Conservation (phyloP, 1,140 invertebrate species). For the Drosophila mojavensis region DNA sequence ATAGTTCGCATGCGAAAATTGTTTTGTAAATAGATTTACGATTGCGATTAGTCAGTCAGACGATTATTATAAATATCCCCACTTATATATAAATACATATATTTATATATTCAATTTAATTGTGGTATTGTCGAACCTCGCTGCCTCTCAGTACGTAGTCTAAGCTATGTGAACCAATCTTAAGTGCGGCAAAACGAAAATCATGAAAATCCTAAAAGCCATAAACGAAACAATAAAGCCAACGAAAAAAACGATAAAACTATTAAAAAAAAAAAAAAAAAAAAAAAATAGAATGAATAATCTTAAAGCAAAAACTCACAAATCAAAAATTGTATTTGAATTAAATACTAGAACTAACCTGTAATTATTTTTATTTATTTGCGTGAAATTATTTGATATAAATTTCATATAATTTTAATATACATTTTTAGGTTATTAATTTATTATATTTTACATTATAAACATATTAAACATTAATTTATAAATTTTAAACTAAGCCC, state of each 20-base stretch:
- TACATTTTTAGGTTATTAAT: conserved; percentile 67
- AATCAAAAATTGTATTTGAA: conserved; percentile 69
- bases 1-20: conserved; percentile 51
- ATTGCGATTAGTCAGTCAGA: conserved; percentile 33
- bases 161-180: conserved; percentile 53
- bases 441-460: conserved; percentile 54
- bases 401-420: conserved; percentile 25
- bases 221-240: conserved; percentile 47
- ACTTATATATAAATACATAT: conserved; percentile 15
- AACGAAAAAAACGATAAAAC: conserved; percentile 41
- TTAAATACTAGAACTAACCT: conserved; percentile 49
- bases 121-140: conserved; percentile 71
- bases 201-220: conserved; percentile 11
- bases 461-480: conserved; percentile 52
- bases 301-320: conserved; percentile 43
- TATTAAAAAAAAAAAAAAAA: conserved; percentile 12
- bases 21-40: conserved; percentile 59
- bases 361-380: conserved; percentile 63
- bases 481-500: conserved; percentile 48
- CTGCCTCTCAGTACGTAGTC: conserved; percentile 79
- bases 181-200: conserved; percentile 25
- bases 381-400: conserved; percentile 63
- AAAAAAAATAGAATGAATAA: background rate
- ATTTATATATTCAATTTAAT: conserved; percentile 11
- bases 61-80: conserved; percentile 6